These are phyloP conservation scores for Sphaeramia orbicularis DNA, from an alignment of 2,797 vertebrate genomes.

Conservation along the genomic window DNA sequence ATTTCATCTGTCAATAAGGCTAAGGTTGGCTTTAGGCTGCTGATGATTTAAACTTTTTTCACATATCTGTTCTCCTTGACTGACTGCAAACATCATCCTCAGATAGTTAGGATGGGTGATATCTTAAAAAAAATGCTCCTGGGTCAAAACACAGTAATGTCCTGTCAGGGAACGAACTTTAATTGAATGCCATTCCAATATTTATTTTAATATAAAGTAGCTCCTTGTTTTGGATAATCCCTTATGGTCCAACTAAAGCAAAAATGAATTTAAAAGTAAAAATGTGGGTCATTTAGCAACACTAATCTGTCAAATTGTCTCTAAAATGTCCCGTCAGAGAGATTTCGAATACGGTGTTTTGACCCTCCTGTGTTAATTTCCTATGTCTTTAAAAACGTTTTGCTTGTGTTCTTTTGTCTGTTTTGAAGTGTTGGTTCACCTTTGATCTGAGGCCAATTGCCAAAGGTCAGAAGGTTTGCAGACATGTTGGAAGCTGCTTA, in stretches of 20 bases:
- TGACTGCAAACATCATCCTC: slow-evolving; percentile 5
- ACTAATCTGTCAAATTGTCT: too few relatives aligned
- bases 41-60: slow-evolving; percentile 8
- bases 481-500: slow-evolving; percentile 55
- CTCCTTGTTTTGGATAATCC: too few relatives aligned
- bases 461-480: slow-evolving; percentile 37
- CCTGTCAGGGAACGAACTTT: too few relatives aligned
- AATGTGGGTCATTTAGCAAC: too few relatives aligned
- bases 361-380: not conserved
- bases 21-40: not conserved
- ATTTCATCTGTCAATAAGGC: slow-evolving; percentile 39
- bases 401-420: slow-evolving; percentile 19
- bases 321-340: too few relatives aligned
- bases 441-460: slow-evolving; percentile 43
- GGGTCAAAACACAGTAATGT: too few relatives aligned
- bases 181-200: too few relatives aligned
- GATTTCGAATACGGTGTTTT: too few relatives aligned
- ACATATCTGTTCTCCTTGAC: slow-evolving; percentile 27
- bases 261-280: too few relatives aligned
- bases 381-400: slow-evolving; percentile 15
- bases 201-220: too few relatives aligned
- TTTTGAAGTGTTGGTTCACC: slow-evolving; percentile 43
- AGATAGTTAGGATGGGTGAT: not conserved
- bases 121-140: not conserved
- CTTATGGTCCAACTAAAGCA: too few relatives aligned